Conservation (phyloP, 1,140 invertebrate species). For the Arion vulgaris region DNA sequence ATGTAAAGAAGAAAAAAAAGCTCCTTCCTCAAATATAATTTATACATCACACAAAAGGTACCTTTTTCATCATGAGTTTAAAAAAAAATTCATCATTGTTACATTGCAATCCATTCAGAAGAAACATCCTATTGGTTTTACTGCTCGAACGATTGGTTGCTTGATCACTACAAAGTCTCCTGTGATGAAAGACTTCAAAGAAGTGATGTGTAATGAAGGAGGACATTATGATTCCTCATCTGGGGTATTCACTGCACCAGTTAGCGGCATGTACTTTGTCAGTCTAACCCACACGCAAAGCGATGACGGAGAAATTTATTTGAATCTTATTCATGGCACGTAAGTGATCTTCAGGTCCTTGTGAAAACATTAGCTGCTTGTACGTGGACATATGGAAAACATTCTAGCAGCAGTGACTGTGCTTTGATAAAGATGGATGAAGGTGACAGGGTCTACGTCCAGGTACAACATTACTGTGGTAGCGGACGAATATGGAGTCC, state of each 20-base stretch:
- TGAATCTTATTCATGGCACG: not conserved
- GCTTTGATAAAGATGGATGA: not conserved
- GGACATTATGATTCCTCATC: not conserved
- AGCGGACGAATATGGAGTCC: not conserved
- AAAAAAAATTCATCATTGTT: too few relatives aligned
- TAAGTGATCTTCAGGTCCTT: not conserved
- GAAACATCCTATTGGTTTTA: not conserved
- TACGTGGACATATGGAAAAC: not conserved
- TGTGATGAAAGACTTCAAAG: slow-evolving; percentile 3
- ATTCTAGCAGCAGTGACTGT: not conserved
- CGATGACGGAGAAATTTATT: not conserved
- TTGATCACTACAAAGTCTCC: not conserved
- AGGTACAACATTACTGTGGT: not conserved
- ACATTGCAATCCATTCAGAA: not conserved
- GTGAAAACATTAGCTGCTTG: not conserved
- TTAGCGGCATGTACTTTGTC: not conserved
- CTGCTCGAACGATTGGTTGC: not conserved
- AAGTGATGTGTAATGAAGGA: not conserved
- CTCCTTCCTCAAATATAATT: too few relatives aligned
- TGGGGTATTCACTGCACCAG: not conserved
- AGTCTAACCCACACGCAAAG: not conserved
- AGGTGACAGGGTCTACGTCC: not conserved
- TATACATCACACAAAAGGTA: too few relatives aligned
- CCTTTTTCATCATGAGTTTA: too few relatives aligned
- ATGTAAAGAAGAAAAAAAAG: too few relatives aligned